Evolutionary conservation across 2,888 invertebrate genomes (phyloP), one percentile per base, ranked within the genome.

Genomic region (Ceratothoa steindachneri): DNA sequence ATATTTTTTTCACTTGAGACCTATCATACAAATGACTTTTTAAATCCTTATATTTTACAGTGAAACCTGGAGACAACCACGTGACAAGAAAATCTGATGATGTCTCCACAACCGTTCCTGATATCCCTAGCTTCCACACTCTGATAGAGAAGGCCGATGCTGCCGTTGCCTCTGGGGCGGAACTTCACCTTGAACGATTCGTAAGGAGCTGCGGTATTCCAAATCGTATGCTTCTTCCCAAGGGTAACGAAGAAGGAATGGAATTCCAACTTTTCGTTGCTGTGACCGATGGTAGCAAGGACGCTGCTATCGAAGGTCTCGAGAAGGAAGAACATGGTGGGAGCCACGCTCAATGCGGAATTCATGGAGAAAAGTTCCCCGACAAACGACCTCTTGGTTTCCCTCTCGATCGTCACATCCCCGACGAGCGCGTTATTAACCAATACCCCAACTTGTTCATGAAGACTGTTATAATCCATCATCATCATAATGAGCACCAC

Each of bases 31-130:
- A 24, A 66, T 66, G 27, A 60, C 51, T 30, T 67, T 67, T n/a
- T n/a, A n/a, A n/a, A n/a, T n/a, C n/a, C n/a, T n/a, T n/a, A 9
- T 41, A 24, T 55, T 2, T 53, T 66, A 5, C 74, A 78, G 83
- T 92, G 77, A 85, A 84, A 30, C 85, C 86, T 76, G 92, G 92
- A 22, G 84, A 87, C 81, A 92, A 91, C 83, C 85, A 86, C 12
- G 87, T 93, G 81, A 86, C 88, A 30, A 89, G 92, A 80, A 88
- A 87, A 84, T 91, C 91, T 66, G 83, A 87, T 55, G 89, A 92
- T 69, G 89, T 89, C 85, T 86, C 87, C 82, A 89, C 88, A 82
- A 87, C 88, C 77, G 86, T 87, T 65, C 86, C 87, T 69, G 91
- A 92, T 83, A 30, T 53, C 19, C 69, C 69, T 22, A 72, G 74